Evolutionary conservation across 1,140 invertebrate genomes (phyloP).

Genomic region (Drosophila pandora): DNA sequence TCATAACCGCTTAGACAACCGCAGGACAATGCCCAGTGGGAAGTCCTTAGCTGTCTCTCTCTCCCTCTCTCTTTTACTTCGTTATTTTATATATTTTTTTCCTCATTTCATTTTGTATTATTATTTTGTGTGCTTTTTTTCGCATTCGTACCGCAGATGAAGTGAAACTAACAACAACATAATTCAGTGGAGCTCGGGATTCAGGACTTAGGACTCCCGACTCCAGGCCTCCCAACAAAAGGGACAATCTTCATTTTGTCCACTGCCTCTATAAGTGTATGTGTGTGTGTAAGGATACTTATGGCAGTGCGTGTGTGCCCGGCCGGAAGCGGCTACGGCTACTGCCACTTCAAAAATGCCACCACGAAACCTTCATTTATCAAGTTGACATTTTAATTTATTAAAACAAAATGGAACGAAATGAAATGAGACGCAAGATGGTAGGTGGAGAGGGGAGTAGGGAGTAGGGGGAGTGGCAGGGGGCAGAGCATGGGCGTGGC

Average conservation of each 20-base stretch:
- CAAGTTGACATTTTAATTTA: conserved; percentile 82
- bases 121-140: conserved; percentile 1
- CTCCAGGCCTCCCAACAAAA: conserved; percentile 14
- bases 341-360: conserved; percentile 70
- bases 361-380: conserved; percentile 78
- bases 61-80: not conserved
- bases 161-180: conserved; percentile 78
- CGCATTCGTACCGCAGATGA: conserved; percentile 39
- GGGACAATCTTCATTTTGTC: conserved; percentile 37
- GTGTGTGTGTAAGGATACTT: conserved; percentile 2
- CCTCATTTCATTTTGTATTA: not conserved
- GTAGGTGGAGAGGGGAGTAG: not conserved
- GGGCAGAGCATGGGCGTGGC: conserved; percentile 16
- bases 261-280: not conserved
- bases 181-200: conserved; percentile 56
- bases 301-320: conserved; percentile 5
- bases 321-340: conserved; percentile 28
- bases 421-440: conserved; percentile 57
- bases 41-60: not conserved
- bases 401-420: conserved; percentile 80
- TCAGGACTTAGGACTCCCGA: too few relatives aligned
- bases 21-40: conserved; percentile 27
- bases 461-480: not conserved
- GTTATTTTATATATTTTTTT: not conserved
- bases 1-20: conserved; percentile 77